phyloP scores from a whole-genome alignment of 1,140 invertebrate species.

The Drosophila sturtevanti region DNA sequence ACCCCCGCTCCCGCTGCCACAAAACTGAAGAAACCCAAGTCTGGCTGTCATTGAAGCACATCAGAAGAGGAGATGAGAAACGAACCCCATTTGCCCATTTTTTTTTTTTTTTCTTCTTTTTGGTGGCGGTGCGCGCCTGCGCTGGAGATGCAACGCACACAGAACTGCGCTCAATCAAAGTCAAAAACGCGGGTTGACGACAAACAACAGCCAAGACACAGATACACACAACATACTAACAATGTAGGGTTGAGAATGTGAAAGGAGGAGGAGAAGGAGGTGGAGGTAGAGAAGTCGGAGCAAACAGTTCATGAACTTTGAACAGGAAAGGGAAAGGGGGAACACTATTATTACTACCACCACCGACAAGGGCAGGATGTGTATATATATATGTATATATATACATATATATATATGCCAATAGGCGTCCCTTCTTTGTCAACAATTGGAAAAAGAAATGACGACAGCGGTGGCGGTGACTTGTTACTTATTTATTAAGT shows the following conservation, averaged over 20 bases:
- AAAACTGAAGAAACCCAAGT: slow-evolving; percentile 33
- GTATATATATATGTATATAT: slow-evolving; percentile 2
- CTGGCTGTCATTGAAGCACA: slow-evolving; percentile 56
- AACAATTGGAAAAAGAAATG: slow-evolving; percentile 37
- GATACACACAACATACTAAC: too few relatives aligned
- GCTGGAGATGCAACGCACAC: slow-evolving; percentile 47
- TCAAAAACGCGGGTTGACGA: slow-evolving; percentile 57
- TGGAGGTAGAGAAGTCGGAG: too few relatives aligned
- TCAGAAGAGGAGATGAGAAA: slow-evolving; percentile 31
- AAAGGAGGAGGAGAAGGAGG: not conserved
- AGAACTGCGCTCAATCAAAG: slow-evolving; percentile 77
- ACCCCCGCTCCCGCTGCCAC: slow-evolving; percentile 20
- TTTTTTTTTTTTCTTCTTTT: slow-evolving; percentile 18
- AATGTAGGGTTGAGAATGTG: too few relatives aligned
- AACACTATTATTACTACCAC: not conserved
- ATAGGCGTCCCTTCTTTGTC: slow-evolving; percentile 69
- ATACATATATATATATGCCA: not conserved
- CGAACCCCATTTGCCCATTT: slow-evolving; percentile 7
- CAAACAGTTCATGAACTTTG: slow-evolving; percentile 73
- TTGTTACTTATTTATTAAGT: slow-evolving; percentile 71
- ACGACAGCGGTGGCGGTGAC: slow-evolving; percentile 17
- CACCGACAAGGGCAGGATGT: slow-evolving; percentile 64
- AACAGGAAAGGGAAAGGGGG: slow-evolving; percentile 30
- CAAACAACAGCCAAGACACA: slow-evolving; percentile 2
- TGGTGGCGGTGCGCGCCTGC: slow-evolving; percentile 50